These are phyloP conservation scores for Pogonus chalceus DNA, from an alignment of 1,140 invertebrate genomes.

Conservation along the genomic window DNA sequence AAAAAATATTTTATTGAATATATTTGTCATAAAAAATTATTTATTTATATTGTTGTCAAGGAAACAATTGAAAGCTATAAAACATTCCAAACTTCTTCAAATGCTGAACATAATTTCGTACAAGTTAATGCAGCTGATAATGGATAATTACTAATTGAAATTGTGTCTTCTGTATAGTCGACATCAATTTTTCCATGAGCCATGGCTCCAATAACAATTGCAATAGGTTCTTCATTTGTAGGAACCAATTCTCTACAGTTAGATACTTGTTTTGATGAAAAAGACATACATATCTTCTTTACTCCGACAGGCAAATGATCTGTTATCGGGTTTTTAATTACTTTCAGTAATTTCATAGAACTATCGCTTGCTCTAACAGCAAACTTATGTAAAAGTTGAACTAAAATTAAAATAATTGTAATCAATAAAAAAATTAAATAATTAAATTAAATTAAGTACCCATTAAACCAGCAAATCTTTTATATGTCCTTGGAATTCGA, in stretches of 20 bases:
- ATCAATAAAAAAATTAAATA: conserved; percentile 11
- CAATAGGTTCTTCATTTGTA: conserved; percentile 69
- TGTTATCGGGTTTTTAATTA: conserved; percentile 95
- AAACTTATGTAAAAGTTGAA: conserved; percentile 93
- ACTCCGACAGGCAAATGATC: conserved; percentile 94
- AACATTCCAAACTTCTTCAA: conserved; percentile 93
- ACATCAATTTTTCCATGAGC: conserved; percentile 87
- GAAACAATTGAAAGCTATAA: conserved; percentile 38
- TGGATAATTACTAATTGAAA: conserved; percentile 93
- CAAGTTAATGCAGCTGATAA: conserved; percentile 93
- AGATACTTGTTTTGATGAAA: conserved; percentile 66
- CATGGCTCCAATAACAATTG: conserved; percentile 91
- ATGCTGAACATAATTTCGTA: conserved; percentile 90
- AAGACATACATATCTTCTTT: conserved; percentile 84
- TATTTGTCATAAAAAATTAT: too few relatives aligned
- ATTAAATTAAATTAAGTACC: conserved; percentile 44
- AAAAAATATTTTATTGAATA: neutral
- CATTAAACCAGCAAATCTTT: conserved; percentile 96
- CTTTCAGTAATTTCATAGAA: conserved; percentile 85
- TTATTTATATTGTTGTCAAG: conserved; percentile 7
- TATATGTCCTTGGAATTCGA: conserved; percentile 95
- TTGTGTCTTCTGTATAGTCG: conserved; percentile 84
- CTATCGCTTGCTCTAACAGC: conserved; percentile 82
- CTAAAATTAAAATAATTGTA: conserved; percentile 46
- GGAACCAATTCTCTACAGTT: conserved; percentile 76